Evolutionary conservation across 1,140 invertebrate genomes (phyloP).

Genomic region (Pissodes strobi): DNA sequence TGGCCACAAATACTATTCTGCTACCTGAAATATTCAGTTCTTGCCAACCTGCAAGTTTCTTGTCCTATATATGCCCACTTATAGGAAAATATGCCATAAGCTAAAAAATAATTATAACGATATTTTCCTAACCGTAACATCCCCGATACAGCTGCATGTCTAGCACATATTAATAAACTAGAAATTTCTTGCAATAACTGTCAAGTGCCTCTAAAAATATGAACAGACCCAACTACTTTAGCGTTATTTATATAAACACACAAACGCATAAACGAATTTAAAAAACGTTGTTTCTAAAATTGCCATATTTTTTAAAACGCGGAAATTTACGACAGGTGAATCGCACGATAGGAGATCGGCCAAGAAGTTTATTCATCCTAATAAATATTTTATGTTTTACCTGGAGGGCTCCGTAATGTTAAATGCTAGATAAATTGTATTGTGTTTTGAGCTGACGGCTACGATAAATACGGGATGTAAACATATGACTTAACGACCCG

Average conservation of each 20-base stretch:
- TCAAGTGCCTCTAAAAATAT: background rate
- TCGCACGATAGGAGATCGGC: background rate
- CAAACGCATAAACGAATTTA: background rate
- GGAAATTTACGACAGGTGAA: background rate
- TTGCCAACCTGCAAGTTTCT: too few species aligned
- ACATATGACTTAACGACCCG: too few species aligned
- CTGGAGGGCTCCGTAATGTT: too few species aligned
- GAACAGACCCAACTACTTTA: background rate
- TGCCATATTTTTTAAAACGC: background rate
- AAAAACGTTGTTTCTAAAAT: background rate
- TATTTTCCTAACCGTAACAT: too few species aligned
- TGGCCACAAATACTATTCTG: too few species aligned
- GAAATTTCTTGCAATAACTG: background rate
- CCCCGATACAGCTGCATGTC: background rate
- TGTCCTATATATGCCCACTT: too few species aligned
- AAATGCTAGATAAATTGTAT: too few species aligned
- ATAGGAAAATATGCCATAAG: too few species aligned
- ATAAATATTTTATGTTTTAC: background rate
- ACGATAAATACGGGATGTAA: too few species aligned
- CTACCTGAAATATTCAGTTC: too few species aligned
- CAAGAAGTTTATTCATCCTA: background rate
- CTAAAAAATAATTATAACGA: too few species aligned
- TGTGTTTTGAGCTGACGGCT: too few species aligned
- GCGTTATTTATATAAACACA: background rate
- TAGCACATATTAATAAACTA: background rate